Evolutionary conservation across 2,888 invertebrate species (phyloP).

Genomic region (Ellobium chinense): DNA sequence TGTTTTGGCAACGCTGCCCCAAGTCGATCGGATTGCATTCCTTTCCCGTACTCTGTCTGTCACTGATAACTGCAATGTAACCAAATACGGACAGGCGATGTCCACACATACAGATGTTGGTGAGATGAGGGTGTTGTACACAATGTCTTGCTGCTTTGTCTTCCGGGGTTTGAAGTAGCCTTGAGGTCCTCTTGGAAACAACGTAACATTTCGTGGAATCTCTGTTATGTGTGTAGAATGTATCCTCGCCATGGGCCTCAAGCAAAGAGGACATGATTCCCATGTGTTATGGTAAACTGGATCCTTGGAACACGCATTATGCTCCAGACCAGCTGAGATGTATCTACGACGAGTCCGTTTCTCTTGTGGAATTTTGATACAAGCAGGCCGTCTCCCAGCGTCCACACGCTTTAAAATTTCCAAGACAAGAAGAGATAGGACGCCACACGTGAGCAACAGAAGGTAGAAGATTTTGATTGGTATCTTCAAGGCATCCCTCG

Average conservation of each 20-base stretch:
- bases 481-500: too few species aligned
- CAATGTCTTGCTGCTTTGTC: constrained; percentile 1
- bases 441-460: too few species aligned
- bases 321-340: not conserved
- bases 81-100: constrained; percentile 4
- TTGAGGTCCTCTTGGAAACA: constrained; percentile 18
- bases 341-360: not conserved
- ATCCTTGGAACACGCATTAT: not conserved
- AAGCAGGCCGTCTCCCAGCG: too few species aligned
- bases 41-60: not conserved
- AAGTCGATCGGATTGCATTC: constrained; percentile 2
- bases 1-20: constrained; percentile 31
- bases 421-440: too few species aligned
- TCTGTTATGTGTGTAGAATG: not conserved
- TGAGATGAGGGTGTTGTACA: not conserved
- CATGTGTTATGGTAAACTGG: not conserved
- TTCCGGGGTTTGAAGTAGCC: constrained; percentile 9
- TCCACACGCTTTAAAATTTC: too few species aligned
- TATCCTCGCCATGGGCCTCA: constrained; percentile 4
- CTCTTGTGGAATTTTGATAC: not conserved
- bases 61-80: constrained; percentile 7
- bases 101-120: constrained; percentile 9
- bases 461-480: too few species aligned
- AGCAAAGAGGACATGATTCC: constrained; percentile 24
- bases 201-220: not conserved